A percentile compares a stretch with the other conserved stretches of the same genome.
Evolutionary conservation across 2,888 invertebrate genomes (phyloP).

Genomic region (Automeris io): DNA sequence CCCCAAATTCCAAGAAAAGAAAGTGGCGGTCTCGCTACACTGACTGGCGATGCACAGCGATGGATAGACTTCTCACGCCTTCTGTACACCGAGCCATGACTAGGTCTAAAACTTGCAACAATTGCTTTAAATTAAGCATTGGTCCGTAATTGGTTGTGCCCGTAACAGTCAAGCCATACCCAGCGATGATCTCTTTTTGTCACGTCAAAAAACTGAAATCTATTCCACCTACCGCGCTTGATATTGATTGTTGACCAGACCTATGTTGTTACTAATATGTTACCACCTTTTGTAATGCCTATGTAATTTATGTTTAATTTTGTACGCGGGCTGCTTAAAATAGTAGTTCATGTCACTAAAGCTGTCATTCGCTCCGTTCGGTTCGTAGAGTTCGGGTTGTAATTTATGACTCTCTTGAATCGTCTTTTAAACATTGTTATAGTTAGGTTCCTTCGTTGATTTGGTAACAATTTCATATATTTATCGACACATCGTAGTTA

Average conservation of each 20-base stretch:
- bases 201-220: neutral
- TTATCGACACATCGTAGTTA: slow-evolving; percentile 7
- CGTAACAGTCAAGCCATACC: neutral
- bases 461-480: neutral
- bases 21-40: neutral
- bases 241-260: slow-evolving; percentile 5
- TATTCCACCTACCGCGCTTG: slow-evolving; percentile 4
- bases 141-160: neutral
- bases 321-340: slow-evolving; percentile 3
- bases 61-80: neutral
- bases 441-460: neutral
- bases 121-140: slow-evolving; percentile 7
- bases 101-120: slow-evolving; percentile 5
- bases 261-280: slow-evolving; percentile 5
- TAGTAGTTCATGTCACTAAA: slow-evolving; percentile 5
- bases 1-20: slow-evolving; percentile 9
- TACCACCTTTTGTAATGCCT: neutral
- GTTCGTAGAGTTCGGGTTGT: neutral
- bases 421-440: neutral
- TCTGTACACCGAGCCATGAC: slow-evolving; percentile 1
- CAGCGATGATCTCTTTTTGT: slow-evolving; percentile 3
- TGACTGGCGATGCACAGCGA: slow-evolving; percentile 6
- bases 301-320: neutral
- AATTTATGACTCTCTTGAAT: slow-evolving; percentile 6
- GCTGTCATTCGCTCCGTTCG: neutral